phyloP scores from a whole-genome alignment of 2,113 vertebrate species.

The Bufo gargarizans region DNA sequence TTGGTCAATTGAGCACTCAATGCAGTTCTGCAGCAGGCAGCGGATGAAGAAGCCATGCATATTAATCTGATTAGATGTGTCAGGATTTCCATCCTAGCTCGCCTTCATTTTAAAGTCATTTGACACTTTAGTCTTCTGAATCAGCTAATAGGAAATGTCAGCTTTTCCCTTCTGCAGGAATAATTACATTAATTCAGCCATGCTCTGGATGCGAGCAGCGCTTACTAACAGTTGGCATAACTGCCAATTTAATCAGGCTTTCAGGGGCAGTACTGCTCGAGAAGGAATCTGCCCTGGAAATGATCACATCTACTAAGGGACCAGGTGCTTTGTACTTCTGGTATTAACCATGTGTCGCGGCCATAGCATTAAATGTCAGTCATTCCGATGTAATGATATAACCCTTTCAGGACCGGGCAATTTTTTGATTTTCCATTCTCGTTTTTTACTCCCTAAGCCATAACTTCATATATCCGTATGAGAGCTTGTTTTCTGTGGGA shows the following conservation, averaged over 20 bases:
- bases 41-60: conserved; percentile 57
- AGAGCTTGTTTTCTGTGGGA: too few species aligned
- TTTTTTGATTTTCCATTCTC: too few species aligned
- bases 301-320: neutral
- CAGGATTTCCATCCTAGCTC: conserved; percentile 42
- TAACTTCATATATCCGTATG: too few species aligned
- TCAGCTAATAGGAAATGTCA: conserved; percentile 48
- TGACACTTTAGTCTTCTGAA: conserved; percentile 43
- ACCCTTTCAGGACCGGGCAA: neutral
- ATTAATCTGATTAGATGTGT: conserved; percentile 55
- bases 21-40: conserved; percentile 63
- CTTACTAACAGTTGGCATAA: neutral
- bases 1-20: conserved; percentile 63
- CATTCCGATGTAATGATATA: neutral
- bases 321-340: neutral
- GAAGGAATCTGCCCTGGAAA: neutral
- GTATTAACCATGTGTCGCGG: neutral
- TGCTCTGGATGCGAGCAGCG: conserved; percentile 4
- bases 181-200: conserved; percentile 47
- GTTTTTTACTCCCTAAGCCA: too few species aligned
- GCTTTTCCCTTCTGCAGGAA: conserved; percentile 37
- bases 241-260: neutral
- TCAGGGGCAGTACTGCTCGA: neutral
- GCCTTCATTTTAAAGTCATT: conserved; percentile 51
- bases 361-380: neutral